Evolutionary conservation across 2,888 invertebrate species (phyloP).

Genomic region (Sesia apiformis): DNA sequence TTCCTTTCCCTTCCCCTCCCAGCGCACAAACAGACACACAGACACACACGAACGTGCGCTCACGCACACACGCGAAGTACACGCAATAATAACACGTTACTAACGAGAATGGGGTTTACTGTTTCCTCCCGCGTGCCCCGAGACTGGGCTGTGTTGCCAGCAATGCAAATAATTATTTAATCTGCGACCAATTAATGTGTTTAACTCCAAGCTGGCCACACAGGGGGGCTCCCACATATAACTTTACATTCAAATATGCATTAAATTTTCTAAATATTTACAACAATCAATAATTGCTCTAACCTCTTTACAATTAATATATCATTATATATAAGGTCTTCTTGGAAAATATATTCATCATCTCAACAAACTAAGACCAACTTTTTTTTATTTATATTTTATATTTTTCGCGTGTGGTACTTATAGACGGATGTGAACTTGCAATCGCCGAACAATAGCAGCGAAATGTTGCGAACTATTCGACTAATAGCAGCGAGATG

Average conservation of each 20-base stretch:
- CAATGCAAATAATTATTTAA: not conserved
- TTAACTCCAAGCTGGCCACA: no score
- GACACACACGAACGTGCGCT: conserved; percentile 11
- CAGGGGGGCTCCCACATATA: not conserved
- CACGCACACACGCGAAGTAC: conserved; percentile 12
- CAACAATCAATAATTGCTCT: conserved; percentile 41
- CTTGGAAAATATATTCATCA: conserved; percentile 22
- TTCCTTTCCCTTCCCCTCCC: not conserved
- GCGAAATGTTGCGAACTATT: no score
- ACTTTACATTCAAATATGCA: conserved; percentile 13
- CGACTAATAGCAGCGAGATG: no score
- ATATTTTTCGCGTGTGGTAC: no score
- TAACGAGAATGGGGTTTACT: conserved; percentile 53
- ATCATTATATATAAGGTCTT: conserved; percentile 9
- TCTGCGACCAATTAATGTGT: no score
- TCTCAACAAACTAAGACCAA: no score
- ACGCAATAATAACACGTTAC: conserved; percentile 24
- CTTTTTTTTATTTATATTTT: no score
- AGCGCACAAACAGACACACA: conserved; percentile 1
- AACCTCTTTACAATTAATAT: conserved; percentile 12
- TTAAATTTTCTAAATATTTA: conserved; percentile 33
- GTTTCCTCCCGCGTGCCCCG: conserved; percentile 16
- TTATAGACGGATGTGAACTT: no score
- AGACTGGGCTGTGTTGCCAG: conserved; percentile 5
- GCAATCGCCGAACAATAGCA: no score